Conservation (phyloP, 2,113 vertebrate species). For the Turnix velox region DNA sequence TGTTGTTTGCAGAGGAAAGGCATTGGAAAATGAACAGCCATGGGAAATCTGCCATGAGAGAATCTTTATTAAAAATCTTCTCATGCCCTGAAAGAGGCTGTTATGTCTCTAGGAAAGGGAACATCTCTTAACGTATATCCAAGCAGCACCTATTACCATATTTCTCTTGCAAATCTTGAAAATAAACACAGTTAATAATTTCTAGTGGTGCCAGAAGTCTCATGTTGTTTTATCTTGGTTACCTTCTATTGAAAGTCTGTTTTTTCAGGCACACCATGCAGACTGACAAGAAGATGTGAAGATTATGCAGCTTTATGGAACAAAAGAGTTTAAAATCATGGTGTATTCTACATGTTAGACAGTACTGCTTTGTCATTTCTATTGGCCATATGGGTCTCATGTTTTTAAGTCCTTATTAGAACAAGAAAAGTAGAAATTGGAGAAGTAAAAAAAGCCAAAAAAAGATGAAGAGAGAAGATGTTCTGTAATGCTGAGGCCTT, state of each 20-base stretch:
- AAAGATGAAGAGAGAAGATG: not conserved
- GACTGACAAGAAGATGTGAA: not conserved
- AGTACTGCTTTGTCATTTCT: not conserved
- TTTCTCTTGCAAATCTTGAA: not conserved
- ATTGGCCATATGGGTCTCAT: not conserved
- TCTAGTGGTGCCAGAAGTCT: not conserved
- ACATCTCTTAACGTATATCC: not conserved
- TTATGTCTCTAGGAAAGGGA: not conserved
- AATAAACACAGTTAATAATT: not conserved
- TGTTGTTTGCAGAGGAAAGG: not conserved
- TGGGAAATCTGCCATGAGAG: not conserved
- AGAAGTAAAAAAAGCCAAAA: not conserved
- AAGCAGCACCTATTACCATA: not conserved
- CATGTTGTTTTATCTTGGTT: not conserved
- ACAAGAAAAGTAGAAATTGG: not conserved
- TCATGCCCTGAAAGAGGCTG: not conserved
- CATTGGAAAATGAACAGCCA: not conserved
- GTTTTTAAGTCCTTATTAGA: not conserved
- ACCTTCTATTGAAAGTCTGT: not conserved
- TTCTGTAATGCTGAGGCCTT: not conserved
- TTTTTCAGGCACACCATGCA: not conserved
- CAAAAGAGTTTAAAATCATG: not conserved
- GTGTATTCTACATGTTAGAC: not conserved
- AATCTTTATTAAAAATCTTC: not conserved
- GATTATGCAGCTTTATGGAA: fast-evolving